These are phyloP conservation scores for Gracilinanus agilis DNA, from an alignment of 2,113 vertebrate genomes.

Conservation along the genomic window DNA sequence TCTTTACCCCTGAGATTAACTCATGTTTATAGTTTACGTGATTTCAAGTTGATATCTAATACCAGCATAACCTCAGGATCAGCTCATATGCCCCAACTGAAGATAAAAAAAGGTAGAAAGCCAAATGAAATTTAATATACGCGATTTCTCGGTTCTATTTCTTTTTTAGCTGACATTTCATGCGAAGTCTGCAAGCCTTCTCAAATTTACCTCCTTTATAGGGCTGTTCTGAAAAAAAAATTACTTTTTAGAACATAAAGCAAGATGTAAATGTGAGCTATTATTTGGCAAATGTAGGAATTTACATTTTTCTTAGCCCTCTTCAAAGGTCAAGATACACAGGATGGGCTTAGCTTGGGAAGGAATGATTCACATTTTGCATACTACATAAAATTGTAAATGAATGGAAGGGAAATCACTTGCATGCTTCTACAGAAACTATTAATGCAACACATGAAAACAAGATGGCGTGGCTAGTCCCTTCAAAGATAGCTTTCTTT, in stretches of 20 bases:
- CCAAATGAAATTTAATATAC: background rate
- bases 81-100: background rate
- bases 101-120: background rate
- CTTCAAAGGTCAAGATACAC: background rate
- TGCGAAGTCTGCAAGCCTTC: background rate
- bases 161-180: background rate
- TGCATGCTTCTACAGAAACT: background rate
- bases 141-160: background rate
- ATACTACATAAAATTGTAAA: background rate
- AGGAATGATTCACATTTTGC: conserved; percentile 1
- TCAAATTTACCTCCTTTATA: background rate
- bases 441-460: background rate
- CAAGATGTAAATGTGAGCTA: background rate
- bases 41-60: background rate
- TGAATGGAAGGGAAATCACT: background rate
- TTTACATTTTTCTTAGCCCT: background rate
- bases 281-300: background rate
- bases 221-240: too few species aligned
- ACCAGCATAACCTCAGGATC: background rate
- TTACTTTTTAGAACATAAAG: background rate
- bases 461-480: background rate
- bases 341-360: background rate
- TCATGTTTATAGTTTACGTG: background rate
- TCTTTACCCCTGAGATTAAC: background rate
- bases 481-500: background rate